phyloP scores from a whole-genome alignment of 2,113 vertebrate genomes.

The Petroica traversi region DNA sequence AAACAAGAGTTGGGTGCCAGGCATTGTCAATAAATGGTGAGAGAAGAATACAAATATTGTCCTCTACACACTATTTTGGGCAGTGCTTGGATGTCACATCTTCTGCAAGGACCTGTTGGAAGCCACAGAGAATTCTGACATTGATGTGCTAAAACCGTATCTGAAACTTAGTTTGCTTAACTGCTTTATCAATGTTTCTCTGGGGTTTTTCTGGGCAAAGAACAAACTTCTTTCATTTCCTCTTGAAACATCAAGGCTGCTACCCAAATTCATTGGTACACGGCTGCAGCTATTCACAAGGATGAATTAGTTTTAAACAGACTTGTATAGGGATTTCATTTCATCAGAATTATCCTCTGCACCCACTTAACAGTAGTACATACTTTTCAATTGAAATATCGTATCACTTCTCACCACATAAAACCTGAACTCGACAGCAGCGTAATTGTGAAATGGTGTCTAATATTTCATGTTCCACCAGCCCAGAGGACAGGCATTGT shows the following conservation, averaged over 20 bases:
- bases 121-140: background rate
- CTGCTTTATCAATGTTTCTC: background rate
- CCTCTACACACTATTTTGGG: background rate
- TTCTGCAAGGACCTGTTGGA: background rate
- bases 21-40: background rate
- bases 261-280: background rate
- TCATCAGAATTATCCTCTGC: background rate
- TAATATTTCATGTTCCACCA: background rate
- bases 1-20: background rate
- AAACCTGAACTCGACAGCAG: background rate
- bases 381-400: background rate
- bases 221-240: background rate
- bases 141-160: background rate
- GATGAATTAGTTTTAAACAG: background rate
- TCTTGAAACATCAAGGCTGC: slow-evolving; percentile 10
- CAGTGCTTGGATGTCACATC: rapidly evolving
- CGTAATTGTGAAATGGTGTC: background rate
- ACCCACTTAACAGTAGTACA: background rate
- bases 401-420: background rate
- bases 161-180: background rate
- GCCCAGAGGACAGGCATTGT: background rate
- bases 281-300: background rate
- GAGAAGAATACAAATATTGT: background rate
- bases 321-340: background rate
- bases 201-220: background rate